Evolutionary conservation across 2,888 invertebrate genomes (phyloP), one percentile per base, ranked within the genome.

Genomic region (Gastrophysa polygoni): DNA sequence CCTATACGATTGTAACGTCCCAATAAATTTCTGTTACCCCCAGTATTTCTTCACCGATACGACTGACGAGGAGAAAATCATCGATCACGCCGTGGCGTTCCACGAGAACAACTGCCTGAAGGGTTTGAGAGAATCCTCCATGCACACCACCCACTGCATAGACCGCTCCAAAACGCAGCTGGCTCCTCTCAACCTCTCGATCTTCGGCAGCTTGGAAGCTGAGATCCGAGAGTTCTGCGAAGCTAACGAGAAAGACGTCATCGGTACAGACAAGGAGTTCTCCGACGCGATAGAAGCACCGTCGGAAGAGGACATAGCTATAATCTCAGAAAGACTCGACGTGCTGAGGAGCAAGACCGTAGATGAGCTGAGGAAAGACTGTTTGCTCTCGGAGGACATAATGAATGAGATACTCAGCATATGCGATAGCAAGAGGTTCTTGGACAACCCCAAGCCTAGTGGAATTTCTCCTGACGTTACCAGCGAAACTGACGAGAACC

Each of bases 21-120:
- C 72, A 3, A 60, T 72, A 28, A 68, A 71, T 32, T 71, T 71
- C 59, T 69, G 68, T 52, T 63, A 70, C 28, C 71, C 72, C 2
- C 69, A 68, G 48, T 72, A 73, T 52, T 73, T 73, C 57, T 29
- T 43, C 20, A 17, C 62, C 28, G 68, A 68, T 21, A 32, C 32
- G 32, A 20, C 43, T 0, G 47, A 47, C 8, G 68, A 66, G 43
- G 57, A 62, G 28, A 38, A 50, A 1, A 51, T 56, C 10, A 64
- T 64, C 11, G 43, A 57, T 5, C 28, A 28, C 0, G 38, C 55
- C 8, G 47, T 34, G n/a, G 29, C 64, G 4, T 64, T 60, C 54
- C 52, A 60, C 24, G 64, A 60, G 18, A 54, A 43, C 0, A 17
- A 58, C n/a, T 56, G 56, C 14, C 21, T 65, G 16, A 56, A 59